Conservation (phyloP, 1,140 invertebrate genomes). For the Zaprionus inermis region DNA sequence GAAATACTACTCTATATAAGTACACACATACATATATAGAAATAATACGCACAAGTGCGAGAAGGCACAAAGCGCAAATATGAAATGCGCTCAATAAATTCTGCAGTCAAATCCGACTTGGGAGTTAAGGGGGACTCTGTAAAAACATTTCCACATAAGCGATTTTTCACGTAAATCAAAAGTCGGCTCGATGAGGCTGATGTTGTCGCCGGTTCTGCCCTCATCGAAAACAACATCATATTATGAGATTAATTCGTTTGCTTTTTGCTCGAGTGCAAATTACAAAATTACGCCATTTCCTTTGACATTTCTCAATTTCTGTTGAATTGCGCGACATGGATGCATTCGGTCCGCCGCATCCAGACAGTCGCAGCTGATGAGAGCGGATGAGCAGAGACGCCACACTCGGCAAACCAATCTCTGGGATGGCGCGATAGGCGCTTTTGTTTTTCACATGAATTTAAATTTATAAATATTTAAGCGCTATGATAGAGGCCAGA, state of each 20-base stretch:
- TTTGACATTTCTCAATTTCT: constrained; percentile 78
- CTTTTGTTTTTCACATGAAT: constrained; percentile 78
- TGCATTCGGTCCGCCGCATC: constrained; percentile 40
- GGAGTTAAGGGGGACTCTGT: neutral
- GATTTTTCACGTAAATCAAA: constrained; percentile 81
- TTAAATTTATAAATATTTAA: constrained; percentile 82
- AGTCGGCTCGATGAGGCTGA: constrained; percentile 50
- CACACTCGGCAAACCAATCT: neutral
- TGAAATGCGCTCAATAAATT: constrained; percentile 75
- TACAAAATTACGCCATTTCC: constrained; percentile 81
- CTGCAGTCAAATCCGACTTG: constrained; percentile 60
- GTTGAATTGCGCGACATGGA: constrained; percentile 53
- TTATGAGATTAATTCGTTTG: constrained; percentile 77
- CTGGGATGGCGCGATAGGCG: constrained; percentile 45
- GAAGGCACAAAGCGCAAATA: constrained; percentile 47
- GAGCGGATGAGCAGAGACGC: too few relatives aligned
- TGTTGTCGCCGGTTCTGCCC: constrained; percentile 4
- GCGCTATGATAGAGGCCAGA: constrained; percentile 68
- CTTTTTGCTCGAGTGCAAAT: constrained; percentile 79
- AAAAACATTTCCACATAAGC: constrained; percentile 78
- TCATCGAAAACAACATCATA: constrained; percentile 19
- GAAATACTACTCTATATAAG: constrained; percentile 40
- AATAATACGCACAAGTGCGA: constrained; percentile 53
- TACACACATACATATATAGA: neutral
- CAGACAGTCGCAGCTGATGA: too few relatives aligned